Percentiles rank a stretch among this genome's conserved stretches.
These are phyloP conservation scores for Oedothorax gibbosus DNA, from an alignment of 1,140 invertebrate species.

Conservation along the genomic window DNA sequence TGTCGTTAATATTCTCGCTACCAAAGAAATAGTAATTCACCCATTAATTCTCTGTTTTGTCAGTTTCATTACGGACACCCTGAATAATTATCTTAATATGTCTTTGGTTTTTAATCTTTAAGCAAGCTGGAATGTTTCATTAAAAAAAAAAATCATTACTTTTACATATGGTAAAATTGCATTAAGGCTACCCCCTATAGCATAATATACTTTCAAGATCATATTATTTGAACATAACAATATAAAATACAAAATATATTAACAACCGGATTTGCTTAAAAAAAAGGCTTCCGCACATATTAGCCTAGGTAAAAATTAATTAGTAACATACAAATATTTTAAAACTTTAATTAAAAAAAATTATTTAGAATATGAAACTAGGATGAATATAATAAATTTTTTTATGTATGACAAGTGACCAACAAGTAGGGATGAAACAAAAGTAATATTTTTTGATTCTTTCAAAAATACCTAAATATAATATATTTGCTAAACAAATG, in stretches of 20 bases:
- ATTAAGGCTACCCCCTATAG: neutral
- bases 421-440: constrained; percentile 36
- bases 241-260: constrained; percentile 55
- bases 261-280: constrained; percentile 45
- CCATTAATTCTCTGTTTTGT: too few relatives aligned
- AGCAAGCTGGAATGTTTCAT: too few relatives aligned
- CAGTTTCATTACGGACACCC: too few relatives aligned
- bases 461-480: neutral
- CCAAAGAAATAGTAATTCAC: too few relatives aligned
- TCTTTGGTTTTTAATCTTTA: too few relatives aligned
- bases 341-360: constrained; percentile 32
- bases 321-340: constrained; percentile 21
- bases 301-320: constrained; percentile 21
- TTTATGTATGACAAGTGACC: constrained; percentile 30
- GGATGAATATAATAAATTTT: constrained; percentile 2
- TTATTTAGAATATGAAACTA: constrained; percentile 8
- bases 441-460: neutral
- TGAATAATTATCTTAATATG: too few relatives aligned
- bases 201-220: constrained; percentile 28
- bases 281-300: constrained; percentile 3
- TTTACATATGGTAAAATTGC: too few relatives aligned
- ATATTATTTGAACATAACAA: constrained; percentile 27
- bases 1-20: too few relatives aligned
- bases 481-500: too few relatives aligned
- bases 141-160: too few relatives aligned